phyloP scores from a whole-genome alignment of 2,113 vertebrate species.

The Saccopteryx bilineata region DNA sequence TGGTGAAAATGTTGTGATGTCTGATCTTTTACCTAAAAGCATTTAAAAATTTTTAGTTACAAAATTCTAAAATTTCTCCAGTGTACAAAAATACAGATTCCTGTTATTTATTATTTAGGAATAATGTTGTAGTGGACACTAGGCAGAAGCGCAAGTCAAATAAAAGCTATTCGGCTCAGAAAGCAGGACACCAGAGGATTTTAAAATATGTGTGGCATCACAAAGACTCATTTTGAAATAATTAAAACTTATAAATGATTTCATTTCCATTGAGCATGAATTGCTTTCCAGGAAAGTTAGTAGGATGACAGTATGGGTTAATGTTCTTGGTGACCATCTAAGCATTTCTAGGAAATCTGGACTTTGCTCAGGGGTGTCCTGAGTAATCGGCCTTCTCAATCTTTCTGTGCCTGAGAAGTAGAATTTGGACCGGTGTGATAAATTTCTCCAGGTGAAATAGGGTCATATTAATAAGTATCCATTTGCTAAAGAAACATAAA shows the following conservation, averaged over 20 bases:
- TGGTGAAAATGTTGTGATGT: background rate
- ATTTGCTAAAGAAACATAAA: background rate
- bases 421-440: background rate
- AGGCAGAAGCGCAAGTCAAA: background rate
- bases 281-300: background rate
- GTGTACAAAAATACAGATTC: background rate
- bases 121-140: background rate
- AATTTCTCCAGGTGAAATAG: background rate
- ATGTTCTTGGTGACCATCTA: background rate
- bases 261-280: background rate
- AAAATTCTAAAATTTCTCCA: conserved; percentile 17
- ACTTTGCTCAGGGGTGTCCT: background rate
- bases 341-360: background rate
- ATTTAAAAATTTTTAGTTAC: conserved; percentile 37
- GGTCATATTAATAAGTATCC: background rate
- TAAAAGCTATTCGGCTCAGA: conserved; percentile 8
- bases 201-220: background rate
- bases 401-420: background rate
- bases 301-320: background rate
- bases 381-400: background rate
- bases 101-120: conserved; percentile 49
- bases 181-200: background rate
- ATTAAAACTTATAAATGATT: conserved; percentile 28
- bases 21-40: conserved; percentile 38
- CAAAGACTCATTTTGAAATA: conserved; percentile 37